Evolutionary conservation across 2,797 vertebrate genomes (phyloP).

Genomic region (Acanthis flammea): DNA sequence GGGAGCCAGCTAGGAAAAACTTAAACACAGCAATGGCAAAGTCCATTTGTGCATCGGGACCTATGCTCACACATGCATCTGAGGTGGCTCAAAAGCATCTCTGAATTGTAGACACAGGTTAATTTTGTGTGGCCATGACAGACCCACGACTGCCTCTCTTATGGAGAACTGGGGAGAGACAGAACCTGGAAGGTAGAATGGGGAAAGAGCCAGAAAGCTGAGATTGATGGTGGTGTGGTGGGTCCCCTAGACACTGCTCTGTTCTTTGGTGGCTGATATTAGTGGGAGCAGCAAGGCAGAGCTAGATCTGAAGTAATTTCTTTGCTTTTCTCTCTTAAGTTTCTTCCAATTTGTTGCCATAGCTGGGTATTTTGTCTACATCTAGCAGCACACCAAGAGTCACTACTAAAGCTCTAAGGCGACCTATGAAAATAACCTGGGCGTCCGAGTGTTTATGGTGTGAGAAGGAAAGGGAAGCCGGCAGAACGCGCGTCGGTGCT

Average conservation of each 20-base stretch:
- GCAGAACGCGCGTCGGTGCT: fast-evolving
- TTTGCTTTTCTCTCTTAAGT: not conserved
- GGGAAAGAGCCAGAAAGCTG: not conserved
- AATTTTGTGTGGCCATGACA: not conserved
- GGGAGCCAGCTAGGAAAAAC: not conserved
- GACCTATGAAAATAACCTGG: not conserved
- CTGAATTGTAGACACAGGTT: not conserved
- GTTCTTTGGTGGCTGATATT: not conserved
- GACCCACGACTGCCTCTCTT: not conserved
- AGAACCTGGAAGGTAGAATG: not conserved
- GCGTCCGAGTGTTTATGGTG: fast-evolving
- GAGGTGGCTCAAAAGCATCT: too few species aligned
- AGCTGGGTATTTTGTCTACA: not conserved
- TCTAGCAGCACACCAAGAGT: not conserved
- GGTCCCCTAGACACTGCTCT: not conserved
- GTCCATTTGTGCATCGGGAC: not conserved
- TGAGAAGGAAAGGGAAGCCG: fast-evolving
- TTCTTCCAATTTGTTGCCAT: not conserved
- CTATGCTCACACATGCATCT: too few species aligned
- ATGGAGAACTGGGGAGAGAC: not conserved
- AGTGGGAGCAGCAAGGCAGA: not conserved
- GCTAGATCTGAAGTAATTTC: not conserved
- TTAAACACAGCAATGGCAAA: not conserved
- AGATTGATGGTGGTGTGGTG: not conserved
- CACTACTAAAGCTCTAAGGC: not conserved